Evolutionary conservation across 2,888 invertebrate genomes (phyloP).

Genomic region (Tachina grossa): DNA sequence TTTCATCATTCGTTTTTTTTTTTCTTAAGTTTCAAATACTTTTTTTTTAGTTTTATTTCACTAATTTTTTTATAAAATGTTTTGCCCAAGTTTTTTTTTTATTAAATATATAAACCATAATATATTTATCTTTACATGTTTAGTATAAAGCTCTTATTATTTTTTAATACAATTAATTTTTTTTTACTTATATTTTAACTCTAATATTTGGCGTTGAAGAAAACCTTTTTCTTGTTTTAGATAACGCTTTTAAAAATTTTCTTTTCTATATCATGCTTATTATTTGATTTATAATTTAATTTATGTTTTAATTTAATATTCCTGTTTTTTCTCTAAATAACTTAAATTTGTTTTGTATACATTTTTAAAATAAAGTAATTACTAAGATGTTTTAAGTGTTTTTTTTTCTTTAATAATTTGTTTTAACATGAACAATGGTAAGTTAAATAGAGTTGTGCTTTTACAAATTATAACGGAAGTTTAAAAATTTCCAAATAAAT

Average conservation of each 20-base stretch:
- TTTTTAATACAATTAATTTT: conserved; percentile 49
- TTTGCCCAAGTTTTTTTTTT: conserved; percentile 20
- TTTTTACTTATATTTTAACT: conserved; percentile 19
- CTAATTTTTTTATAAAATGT: conserved; percentile 32
- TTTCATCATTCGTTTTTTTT: conserved; percentile 24
- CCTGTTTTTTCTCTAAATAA: conserved; percentile 15
- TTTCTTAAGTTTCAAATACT: background rate
- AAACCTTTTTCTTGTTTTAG: conserved; percentile 68
- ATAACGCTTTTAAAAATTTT: conserved; percentile 62
- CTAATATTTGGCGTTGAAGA: conserved; percentile 71
- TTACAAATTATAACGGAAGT: conserved; percentile 6
- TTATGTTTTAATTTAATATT: conserved; percentile 21
- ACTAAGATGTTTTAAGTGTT: conserved; percentile 53
- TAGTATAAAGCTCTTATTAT: conserved; percentile 66
- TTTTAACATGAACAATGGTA: conserved; percentile 42
- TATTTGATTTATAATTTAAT: conserved; percentile 18
- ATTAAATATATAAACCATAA: conserved; percentile 24
- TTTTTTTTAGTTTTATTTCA: conserved; percentile 5
- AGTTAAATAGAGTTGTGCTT: conserved; percentile 58
- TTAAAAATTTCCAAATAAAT: background rate
- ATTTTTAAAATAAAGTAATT: conserved; percentile 56
- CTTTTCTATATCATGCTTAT: conserved; percentile 24
- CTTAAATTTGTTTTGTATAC: conserved; percentile 30
- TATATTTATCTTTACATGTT: conserved; percentile 64
- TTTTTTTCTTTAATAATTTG: conserved; percentile 25